Percentiles rank a stretch among this genome's conserved stretches.
Evolutionary conservation across 2,113 vertebrate species (phyloP).

Genomic region (Bagarius yarrelli): DNA sequence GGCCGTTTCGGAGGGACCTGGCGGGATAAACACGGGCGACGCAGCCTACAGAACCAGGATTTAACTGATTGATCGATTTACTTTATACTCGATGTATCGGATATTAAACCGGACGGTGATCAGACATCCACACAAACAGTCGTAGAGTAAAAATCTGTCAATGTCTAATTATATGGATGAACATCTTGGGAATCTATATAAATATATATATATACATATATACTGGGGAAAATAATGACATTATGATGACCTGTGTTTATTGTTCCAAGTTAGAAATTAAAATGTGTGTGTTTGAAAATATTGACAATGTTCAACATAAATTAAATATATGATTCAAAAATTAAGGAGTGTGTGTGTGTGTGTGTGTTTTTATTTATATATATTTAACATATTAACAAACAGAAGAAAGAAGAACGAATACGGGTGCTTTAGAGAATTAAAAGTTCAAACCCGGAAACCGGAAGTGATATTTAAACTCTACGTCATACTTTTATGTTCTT

Average conservation of each 20-base stretch:
- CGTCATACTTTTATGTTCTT: no score
- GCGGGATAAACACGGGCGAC: constrained; percentile 65
- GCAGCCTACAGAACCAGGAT: constrained; percentile 47
- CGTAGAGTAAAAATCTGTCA: constrained; percentile 82
- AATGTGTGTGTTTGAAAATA: constrained; percentile 63
- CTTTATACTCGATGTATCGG: constrained; percentile 52
- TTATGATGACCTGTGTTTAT: constrained; percentile 62
- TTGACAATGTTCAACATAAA: constrained; percentile 59
- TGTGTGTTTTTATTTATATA: background rate
- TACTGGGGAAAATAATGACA: constrained; percentile 73
- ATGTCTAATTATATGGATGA: constrained; percentile 82
- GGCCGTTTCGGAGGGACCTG: constrained; percentile 73
- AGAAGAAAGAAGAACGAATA: no score
- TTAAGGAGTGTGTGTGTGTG: background rate
- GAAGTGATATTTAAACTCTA: no score
- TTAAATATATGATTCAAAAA: constrained; percentile 58
- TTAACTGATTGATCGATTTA: constrained; percentile 66
- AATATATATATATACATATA: constrained; percentile 69
- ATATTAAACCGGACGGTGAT: constrained; percentile 63
- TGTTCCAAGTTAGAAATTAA: constrained; percentile 61
- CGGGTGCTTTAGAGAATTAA: no score
- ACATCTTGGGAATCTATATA: constrained; percentile 68
- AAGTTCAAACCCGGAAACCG: no score
- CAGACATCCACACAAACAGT: constrained; percentile 75
- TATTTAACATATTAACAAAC: no score